Percentiles rank a stretch among this genome's conserved stretches.
Evolutionary conservation across 2,797 vertebrate genomes (phyloP).

Genomic region (Allobates femoralis): DNA sequence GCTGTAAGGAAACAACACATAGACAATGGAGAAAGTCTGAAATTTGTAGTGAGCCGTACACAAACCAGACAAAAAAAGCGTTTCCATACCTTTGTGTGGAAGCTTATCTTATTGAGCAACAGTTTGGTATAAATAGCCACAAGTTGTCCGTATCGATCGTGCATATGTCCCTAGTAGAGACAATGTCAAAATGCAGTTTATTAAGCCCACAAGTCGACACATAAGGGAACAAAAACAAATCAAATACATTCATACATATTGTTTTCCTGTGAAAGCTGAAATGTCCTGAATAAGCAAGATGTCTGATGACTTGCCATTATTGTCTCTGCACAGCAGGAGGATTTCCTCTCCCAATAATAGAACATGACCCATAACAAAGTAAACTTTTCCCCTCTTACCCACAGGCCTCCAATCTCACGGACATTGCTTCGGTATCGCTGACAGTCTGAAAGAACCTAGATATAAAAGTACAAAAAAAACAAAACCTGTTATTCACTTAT

Average conservation of each 20-base stretch:
- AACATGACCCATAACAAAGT: neutral
- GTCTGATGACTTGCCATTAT: slow-evolving; percentile 1
- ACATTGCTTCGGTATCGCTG: slow-evolving; percentile 91
- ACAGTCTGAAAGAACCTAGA: slow-evolving; percentile 94
- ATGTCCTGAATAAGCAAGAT: neutral
- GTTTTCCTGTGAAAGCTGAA: neutral
- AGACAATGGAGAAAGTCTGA: neutral
- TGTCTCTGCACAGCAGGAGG: neutral
- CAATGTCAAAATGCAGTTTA: neutral
- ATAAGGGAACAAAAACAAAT: neutral
- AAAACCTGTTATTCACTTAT: neutral
- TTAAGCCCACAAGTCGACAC: neutral
- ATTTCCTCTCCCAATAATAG: neutral
- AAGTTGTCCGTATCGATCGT: slow-evolving; percentile 91
- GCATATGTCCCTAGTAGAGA: slow-evolving; percentile 82
- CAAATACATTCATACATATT: neutral
- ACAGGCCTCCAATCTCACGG: slow-evolving; percentile 86
- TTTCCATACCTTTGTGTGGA: slow-evolving; percentile 86
- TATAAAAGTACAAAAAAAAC: neutral
- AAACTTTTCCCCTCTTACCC: slow-evolving; percentile 80
- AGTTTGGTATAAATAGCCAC: slow-evolving; percentile 86
- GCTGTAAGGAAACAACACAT: slow-evolving; percentile 74
- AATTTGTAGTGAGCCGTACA: neutral
- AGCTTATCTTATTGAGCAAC: slow-evolving; percentile 91
- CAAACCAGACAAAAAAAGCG: neutral